A percentile compares a stretch with the other conserved stretches of the same genome.
These are phyloP conservation scores for Phyllostomus discolor DNA, from an alignment of 2,113 vertebrate species.

Conservation along the genomic window DNA sequence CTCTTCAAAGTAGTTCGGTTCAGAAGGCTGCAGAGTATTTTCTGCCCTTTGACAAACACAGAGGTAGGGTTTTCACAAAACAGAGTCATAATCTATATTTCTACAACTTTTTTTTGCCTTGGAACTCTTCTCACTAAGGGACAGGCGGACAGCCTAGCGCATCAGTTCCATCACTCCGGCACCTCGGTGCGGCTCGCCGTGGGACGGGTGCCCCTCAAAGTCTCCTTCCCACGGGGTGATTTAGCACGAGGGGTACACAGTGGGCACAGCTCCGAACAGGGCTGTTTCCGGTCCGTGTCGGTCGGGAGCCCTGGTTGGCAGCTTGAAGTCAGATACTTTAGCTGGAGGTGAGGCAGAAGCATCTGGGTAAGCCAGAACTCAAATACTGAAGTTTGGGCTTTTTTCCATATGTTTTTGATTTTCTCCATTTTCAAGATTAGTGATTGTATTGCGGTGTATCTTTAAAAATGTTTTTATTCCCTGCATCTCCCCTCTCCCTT, in stretches of 20 bases:
- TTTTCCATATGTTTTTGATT: background rate
- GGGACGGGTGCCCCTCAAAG: background rate
- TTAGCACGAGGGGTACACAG: background rate
- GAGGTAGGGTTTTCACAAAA: background rate
- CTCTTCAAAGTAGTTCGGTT: background rate
- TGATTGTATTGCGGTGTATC: background rate
- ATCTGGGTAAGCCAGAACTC: background rate
- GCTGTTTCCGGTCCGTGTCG: background rate
- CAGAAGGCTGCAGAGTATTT: background rate
- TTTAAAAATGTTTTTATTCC: background rate
- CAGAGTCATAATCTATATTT: background rate
- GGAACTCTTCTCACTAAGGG: background rate
- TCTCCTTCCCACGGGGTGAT: background rate
- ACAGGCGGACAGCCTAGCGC: background rate
- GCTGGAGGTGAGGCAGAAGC: background rate
- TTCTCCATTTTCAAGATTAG: slow-evolving; percentile 18
- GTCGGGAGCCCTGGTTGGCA: background rate
- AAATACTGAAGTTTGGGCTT: background rate
- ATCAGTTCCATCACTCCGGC: background rate
- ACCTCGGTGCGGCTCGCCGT: background rate
- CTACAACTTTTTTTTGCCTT: background rate
- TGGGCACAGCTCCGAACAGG: background rate
- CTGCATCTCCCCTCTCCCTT: background rate
- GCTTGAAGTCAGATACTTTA: background rate
- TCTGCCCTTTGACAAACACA: background rate